A percentile compares a stretch with the other conserved stretches of the same genome.
Evolutionary conservation across 2,888 invertebrate species (phyloP).

Genomic region (Noctua janthe): DNA sequence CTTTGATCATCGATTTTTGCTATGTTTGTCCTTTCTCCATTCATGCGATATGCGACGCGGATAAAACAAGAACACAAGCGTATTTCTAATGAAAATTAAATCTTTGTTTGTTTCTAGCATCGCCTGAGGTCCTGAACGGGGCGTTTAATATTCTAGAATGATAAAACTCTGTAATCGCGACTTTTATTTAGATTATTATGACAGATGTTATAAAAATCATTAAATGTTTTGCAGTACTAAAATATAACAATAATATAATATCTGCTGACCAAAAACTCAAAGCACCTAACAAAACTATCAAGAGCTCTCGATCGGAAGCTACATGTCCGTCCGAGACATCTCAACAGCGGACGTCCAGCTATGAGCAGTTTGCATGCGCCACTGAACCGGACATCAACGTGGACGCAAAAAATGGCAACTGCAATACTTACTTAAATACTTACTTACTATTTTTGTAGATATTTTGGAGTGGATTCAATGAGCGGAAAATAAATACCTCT

Average conservation of each 20-base stretch:
- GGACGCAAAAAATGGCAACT: slow-evolving; percentile 56
- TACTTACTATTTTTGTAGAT: slow-evolving; percentile 11
- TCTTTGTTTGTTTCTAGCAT: neutral
- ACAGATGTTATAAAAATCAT: neutral
- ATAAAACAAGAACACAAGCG: neutral
- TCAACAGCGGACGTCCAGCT: slow-evolving; percentile 80
- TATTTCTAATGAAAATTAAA: neutral
- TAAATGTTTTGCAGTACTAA: neutral
- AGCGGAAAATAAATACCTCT: too few relatives aligned
- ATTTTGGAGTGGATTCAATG: neutral
- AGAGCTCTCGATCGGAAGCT: slow-evolving; percentile 67
- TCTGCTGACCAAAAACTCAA: neutral
- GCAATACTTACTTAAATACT: slow-evolving; percentile 18
- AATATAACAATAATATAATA: neutral
- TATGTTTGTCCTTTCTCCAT: too few relatives aligned
- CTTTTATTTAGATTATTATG: neutral
- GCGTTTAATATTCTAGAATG: neutral
- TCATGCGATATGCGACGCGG: neutral
- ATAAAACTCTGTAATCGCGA: too few relatives aligned
- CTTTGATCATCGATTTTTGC: too few relatives aligned
- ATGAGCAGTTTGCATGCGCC: slow-evolving; percentile 79
- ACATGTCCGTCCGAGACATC: slow-evolving; percentile 64
- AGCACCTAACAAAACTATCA: slow-evolving; percentile 71
- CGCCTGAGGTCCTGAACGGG: neutral
- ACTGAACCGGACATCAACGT: slow-evolving; percentile 72